Evolutionary conservation across 1,140 invertebrate species (phyloP).

Genomic region (Fopius arisanus): DNA sequence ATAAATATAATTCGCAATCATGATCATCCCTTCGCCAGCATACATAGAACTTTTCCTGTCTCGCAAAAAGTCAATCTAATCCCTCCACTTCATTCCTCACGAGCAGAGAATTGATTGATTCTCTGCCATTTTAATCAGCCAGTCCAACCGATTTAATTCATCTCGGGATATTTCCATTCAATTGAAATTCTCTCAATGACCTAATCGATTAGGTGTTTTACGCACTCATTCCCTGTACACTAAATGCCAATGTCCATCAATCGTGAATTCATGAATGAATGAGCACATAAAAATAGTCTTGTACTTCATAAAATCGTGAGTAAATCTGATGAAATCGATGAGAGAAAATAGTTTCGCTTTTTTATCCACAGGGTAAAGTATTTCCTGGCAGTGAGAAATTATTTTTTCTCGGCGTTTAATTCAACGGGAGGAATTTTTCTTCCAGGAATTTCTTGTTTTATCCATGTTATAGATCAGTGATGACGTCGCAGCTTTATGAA

Average conservation of each 20-base stretch:
- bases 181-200: background rate
- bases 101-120: background rate
- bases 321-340: too few species aligned
- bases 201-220: background rate
- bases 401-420: too few species aligned
- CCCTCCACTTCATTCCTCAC: background rate
- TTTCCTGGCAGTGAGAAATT: too few species aligned
- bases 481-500: slow-evolving; percentile 17
- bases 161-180: background rate
- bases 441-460: too few species aligned
- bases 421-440: too few species aligned
- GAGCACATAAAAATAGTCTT: background rate
- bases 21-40: background rate
- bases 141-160: background rate
- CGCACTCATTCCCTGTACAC: too few species aligned
- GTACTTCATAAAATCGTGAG: too few species aligned
- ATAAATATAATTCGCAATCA: background rate
- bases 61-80: background rate
- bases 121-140: background rate
- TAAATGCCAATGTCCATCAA: too few species aligned
- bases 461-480: background rate
- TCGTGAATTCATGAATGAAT: background rate
- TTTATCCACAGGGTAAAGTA: too few species aligned
- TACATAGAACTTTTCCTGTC: background rate
- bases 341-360: too few species aligned